These are phyloP conservation scores for Gallinago solitaria DNA, from an alignment of 2,797 vertebrate genomes.

Conservation along the genomic window DNA sequence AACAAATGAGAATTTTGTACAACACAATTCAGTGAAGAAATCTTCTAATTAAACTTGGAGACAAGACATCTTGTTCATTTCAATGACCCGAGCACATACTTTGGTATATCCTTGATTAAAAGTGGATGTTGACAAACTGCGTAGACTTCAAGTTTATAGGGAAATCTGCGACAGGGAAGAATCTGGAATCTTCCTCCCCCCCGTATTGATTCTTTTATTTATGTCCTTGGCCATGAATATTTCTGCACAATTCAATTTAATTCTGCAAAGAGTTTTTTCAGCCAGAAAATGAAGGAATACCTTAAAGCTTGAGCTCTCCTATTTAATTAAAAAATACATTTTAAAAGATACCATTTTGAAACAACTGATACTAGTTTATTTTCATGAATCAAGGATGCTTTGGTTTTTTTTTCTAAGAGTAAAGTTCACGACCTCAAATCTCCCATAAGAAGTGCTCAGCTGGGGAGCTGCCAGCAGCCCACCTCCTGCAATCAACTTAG, in stretches of 20 bases:
- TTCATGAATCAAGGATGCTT: not conserved
- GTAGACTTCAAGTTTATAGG: not conserved
- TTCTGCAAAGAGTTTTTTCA: not conserved
- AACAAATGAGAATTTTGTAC: not conserved
- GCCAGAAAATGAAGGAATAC: not conserved
- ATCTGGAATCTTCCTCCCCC: not conserved
- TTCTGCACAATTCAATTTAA: not conserved
- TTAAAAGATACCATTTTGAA: not conserved
- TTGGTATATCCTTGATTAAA: not conserved
- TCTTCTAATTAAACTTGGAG: constrained; percentile 18
- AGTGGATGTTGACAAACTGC: not conserved
- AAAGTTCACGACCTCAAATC: not conserved
- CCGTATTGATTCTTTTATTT: not conserved
- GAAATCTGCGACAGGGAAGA: not conserved
- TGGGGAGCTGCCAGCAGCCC: not conserved
- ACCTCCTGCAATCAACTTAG: not conserved
- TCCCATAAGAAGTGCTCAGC: fast-evolving
- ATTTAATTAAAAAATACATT: not conserved
- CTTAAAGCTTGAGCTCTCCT: not conserved
- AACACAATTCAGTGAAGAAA: not conserved
- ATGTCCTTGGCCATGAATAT: not conserved
- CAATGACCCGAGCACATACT: not conserved
- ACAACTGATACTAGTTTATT: not conserved
- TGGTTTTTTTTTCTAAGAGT: not conserved
- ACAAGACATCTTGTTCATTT: not conserved